Conservation (phyloP, 2,113 vertebrate genomes). For the Suncus etruscus region DNA sequence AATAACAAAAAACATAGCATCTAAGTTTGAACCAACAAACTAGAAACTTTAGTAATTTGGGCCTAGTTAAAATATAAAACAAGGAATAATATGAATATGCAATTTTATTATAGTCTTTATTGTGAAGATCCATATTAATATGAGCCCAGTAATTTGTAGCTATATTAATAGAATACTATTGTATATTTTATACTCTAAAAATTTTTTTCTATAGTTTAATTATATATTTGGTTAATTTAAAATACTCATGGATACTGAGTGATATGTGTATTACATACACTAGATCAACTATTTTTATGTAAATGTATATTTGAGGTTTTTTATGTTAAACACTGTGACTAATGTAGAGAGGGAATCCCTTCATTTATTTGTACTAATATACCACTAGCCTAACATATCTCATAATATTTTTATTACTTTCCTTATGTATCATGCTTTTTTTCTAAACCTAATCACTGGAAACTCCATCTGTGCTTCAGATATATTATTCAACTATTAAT, state of each 20-base stretch:
- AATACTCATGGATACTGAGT: not conserved
- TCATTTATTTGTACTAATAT: not conserved
- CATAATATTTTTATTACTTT: not conserved
- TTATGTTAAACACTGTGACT: not conserved
- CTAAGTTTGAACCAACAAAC: not conserved
- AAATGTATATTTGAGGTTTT: not conserved
- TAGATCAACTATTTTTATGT: not conserved
- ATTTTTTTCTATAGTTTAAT: constrained; percentile 11
- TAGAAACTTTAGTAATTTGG: not conserved
- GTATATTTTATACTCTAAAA: not conserved
- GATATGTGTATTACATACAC: too few species aligned
- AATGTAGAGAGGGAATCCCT: not conserved
- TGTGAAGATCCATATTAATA: not conserved
- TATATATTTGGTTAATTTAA: not conserved
- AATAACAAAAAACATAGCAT: not conserved
- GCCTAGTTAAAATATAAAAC: not conserved
- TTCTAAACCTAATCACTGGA: not conserved
- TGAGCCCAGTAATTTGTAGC: too few species aligned
- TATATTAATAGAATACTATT: not conserved
- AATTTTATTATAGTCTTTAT: not conserved
- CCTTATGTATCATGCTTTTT: not conserved
- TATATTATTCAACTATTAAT: not conserved
- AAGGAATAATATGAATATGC: constrained; percentile 1
- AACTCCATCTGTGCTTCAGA: not conserved
- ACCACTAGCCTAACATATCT: not conserved